These are phyloP conservation scores for Dysmachus trigonus DNA, from an alignment of 2,888 invertebrate species.

Conservation along the genomic window DNA sequence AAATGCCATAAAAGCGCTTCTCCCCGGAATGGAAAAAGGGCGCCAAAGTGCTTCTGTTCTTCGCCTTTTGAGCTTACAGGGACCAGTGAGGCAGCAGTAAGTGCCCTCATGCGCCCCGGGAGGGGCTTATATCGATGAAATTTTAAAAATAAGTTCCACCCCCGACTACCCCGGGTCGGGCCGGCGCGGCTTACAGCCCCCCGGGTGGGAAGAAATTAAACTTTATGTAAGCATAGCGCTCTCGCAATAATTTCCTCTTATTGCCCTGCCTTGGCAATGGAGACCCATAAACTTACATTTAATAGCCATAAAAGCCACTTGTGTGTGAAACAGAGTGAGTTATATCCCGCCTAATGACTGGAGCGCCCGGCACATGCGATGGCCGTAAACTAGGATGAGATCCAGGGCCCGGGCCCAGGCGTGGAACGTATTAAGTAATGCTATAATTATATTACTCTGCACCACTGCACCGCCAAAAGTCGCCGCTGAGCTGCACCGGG, in stretches of 20 bases:
- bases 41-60: not conserved
- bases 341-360: constrained; percentile 34
- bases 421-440: constrained; percentile 17
- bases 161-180: not conserved
- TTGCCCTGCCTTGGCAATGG: constrained; percentile 14
- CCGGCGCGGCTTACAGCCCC: not conserved
- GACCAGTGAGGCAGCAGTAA: no score
- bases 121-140: not conserved
- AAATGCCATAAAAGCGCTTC: not conserved
- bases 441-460: not conserved
- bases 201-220: not conserved
- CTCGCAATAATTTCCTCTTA: constrained; percentile 14
- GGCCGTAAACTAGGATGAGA: not conserved
- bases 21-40: not conserved
- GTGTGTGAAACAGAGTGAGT: constrained; percentile 16
- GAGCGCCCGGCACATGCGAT: constrained; percentile 9
- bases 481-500: not conserved
- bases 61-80: not conserved
- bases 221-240: constrained; percentile 1
- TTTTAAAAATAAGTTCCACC: not conserved
- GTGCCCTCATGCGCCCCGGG: not conserved
- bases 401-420: not conserved
- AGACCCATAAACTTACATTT: constrained; percentile 36
- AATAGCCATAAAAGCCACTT: constrained; percentile 40
- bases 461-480: not conserved